Percentiles rank a stretch among this genome's conserved stretches.
Conservation (phyloP, 1,140 invertebrate genomes). For the Gryon sp. region DNA sequence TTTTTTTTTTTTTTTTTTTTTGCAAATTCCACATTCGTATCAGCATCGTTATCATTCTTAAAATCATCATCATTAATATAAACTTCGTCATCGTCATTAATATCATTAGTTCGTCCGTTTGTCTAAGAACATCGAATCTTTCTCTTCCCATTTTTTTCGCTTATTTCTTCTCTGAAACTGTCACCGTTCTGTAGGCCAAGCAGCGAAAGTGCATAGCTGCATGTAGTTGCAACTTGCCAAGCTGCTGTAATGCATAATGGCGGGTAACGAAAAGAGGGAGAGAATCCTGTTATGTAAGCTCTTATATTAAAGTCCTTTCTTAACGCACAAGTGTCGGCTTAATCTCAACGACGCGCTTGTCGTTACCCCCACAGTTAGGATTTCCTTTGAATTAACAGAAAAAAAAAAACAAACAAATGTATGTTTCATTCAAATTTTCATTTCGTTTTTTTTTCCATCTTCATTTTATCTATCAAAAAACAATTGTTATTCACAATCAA, state of each 20-base stretch:
- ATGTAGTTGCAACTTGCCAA: slow-evolving; percentile 58
- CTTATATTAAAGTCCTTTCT: slow-evolving; percentile 56
- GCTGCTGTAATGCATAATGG: slow-evolving; percentile 61
- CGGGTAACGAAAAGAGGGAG: slow-evolving; percentile 54
- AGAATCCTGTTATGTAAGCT: slow-evolving; percentile 54
- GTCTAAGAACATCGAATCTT: slow-evolving; percentile 11
- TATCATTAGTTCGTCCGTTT: slow-evolving; percentile 1
- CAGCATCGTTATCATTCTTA: too few relatives aligned
- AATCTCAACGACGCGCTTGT: slow-evolving; percentile 36
- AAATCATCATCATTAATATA: too few relatives aligned
- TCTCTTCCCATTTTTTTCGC: slow-evolving; percentile 35
- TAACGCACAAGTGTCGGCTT: slow-evolving; percentile 32
- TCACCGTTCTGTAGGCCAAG: slow-evolving; percentile 53
- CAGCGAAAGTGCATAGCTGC: slow-evolving; percentile 60
- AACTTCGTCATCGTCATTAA: background rate
- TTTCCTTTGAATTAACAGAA: background rate
- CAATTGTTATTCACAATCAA: too few relatives aligned
- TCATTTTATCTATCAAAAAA: too few relatives aligned
- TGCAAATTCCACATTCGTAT: too few relatives aligned
- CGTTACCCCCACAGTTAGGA: slow-evolving; percentile 16
- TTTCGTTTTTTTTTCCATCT: too few relatives aligned
- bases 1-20: too few relatives aligned
- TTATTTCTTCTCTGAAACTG: slow-evolving; percentile 46
- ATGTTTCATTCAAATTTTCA: too few relatives aligned
- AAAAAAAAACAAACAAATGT: too few relatives aligned